phyloP scores from a whole-genome alignment of 1,140 invertebrate species.

The Drosophila prosaltans region DNA sequence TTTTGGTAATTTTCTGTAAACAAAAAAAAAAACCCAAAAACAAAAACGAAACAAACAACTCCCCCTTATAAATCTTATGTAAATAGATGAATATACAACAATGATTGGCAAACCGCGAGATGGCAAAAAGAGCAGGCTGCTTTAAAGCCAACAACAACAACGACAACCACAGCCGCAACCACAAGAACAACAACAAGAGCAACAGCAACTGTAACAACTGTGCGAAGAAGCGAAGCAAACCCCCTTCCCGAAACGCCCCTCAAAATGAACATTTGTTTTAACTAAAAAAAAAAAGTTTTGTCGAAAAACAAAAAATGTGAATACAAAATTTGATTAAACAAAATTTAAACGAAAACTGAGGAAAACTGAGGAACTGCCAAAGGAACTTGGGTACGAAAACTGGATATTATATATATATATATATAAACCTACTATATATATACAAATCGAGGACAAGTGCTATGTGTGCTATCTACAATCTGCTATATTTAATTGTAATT shows the following conservation, averaged over 20 bases:
- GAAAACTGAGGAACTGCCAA: conserved; percentile 17
- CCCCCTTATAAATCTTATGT: conserved; percentile 68
- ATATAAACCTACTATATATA: neutral
- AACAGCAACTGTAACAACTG: conserved; percentile 18
- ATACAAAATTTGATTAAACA: conserved; percentile 5
- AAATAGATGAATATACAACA: conserved; percentile 83
- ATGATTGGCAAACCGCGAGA: conserved; percentile 83
- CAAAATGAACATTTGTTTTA: conserved; percentile 24
- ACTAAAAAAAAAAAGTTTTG: conserved; percentile 5
- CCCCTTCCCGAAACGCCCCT: conserved; percentile 13
- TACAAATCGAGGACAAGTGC: conserved; percentile 14
- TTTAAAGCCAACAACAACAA: conserved; percentile 61
- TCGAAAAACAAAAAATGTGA: neutral
- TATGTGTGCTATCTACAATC: conserved; percentile 45
- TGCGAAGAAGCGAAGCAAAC: conserved; percentile 37
- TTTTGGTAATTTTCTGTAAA: conserved; percentile 41
- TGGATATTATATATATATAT: neutral
- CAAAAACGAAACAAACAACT: conserved; percentile 34
- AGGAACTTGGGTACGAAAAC: conserved; percentile 42
- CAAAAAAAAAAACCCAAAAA: conserved; percentile 44
- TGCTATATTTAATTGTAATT: conserved; percentile 68
- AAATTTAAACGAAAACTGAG: conserved; percentile 4
- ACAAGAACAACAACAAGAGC: conserved; percentile 31
- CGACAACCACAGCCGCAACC: conserved; percentile 24
- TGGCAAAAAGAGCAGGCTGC: conserved; percentile 83